These are phyloP conservation scores for Fukomys damarensis DNA, from an alignment of 2,113 vertebrate species.

Conservation along the genomic window DNA sequence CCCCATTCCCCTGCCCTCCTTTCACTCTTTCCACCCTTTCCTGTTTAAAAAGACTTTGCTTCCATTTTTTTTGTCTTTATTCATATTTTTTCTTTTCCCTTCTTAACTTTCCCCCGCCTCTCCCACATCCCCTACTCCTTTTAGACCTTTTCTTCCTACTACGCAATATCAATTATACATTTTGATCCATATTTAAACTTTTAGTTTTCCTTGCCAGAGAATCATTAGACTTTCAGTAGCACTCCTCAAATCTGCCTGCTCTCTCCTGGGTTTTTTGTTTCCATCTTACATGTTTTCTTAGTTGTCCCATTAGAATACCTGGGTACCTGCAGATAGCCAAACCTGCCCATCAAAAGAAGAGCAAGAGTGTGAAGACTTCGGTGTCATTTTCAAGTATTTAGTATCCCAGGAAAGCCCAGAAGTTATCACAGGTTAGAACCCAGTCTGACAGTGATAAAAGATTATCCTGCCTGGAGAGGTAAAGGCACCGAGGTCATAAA, in stretches of 20 bases:
- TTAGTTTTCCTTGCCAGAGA: too few relatives aligned
- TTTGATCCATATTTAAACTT: too few relatives aligned
- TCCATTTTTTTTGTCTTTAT: too few relatives aligned
- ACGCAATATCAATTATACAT: too few relatives aligned
- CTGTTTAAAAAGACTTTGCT: too few relatives aligned
- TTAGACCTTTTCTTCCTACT: too few relatives aligned
- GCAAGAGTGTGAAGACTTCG: constrained; percentile 29
- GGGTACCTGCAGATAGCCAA: constrained; percentile 6
- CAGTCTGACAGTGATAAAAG: constrained; percentile 46
- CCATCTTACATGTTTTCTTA: constrained; percentile 34
- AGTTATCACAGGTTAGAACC: constrained; percentile 52
- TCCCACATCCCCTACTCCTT: too few relatives aligned
- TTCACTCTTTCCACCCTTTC: too few relatives aligned
- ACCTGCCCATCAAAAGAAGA: constrained; percentile 23
- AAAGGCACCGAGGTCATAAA: constrained; percentile 41
- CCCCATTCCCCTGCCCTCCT: too few relatives aligned
- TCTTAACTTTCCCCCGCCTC: too few relatives aligned
- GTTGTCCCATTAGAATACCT: constrained; percentile 3
- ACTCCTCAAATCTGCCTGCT: background rate
- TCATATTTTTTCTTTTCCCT: too few relatives aligned
- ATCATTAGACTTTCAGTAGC: constrained; percentile 44
- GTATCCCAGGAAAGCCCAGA: constrained; percentile 39
- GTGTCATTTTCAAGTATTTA: constrained; percentile 36
- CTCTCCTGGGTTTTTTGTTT: background rate
- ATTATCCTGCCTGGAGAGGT: background rate